phyloP scores from a whole-genome alignment of 2,797 vertebrate species.

The Apogon talboti region DNA sequence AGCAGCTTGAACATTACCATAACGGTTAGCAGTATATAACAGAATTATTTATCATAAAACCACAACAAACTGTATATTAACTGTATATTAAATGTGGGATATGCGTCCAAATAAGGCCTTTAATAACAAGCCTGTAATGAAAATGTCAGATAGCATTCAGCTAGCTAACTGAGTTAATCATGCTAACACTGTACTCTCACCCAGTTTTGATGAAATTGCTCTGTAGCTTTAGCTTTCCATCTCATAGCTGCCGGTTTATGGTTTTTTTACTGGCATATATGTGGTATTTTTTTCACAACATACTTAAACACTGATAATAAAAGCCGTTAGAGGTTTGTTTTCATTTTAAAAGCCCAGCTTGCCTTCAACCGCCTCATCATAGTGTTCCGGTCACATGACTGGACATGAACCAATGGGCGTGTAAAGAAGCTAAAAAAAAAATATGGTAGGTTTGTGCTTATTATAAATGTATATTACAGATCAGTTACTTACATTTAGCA shows the following conservation, averaged over 20 bases:
- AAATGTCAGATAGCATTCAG: not conserved
- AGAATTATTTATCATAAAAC: not conserved
- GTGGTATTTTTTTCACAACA: fast-evolving
- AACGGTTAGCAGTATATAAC: too few species aligned
- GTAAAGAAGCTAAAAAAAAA: too few species aligned
- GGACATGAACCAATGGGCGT: not conserved
- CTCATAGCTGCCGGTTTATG: not conserved
- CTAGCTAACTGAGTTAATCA: constrained; percentile 19
- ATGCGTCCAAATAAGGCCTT: not conserved
- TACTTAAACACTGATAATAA: fast-evolving
- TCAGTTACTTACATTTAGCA: too few species aligned
- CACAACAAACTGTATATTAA: fast-evolving
- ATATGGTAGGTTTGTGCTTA: too few species aligned
- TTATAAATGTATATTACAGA: too few species aligned
- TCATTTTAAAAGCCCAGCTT: constrained; percentile 53
- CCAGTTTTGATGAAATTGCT: not conserved
- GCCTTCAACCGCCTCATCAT: constrained; percentile 31
- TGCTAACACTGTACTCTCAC: constrained; percentile 41
- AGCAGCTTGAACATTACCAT: not conserved
- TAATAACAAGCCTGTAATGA: not conserved
- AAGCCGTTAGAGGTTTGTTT: not conserved
- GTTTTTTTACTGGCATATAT: fast-evolving
- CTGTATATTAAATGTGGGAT: too few species aligned
- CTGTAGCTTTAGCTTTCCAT: constrained; percentile 1
- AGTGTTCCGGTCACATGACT: constrained; percentile 67